Evolutionary conservation across 1,140 invertebrate species (phyloP), one percentile per base, ranked within the genome.

Genomic region (Aphelinus certus): DNA sequence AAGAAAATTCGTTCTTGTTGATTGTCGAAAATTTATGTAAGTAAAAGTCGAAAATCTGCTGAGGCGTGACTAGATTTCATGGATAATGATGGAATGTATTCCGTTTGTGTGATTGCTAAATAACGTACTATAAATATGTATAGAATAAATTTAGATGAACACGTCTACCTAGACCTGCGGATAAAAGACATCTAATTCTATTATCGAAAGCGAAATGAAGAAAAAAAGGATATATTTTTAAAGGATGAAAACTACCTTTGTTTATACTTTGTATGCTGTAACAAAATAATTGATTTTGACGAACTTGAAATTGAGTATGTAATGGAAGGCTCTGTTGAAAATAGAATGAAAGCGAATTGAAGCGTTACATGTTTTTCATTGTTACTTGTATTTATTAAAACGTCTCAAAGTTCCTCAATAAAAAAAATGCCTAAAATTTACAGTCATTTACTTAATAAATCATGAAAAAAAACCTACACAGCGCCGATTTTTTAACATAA

Each of bases 181-280:
- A 57, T 26, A 57, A 65, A 48, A 66, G 7, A n/a, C 57, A 42
- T 57, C 49, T 58, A 61, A 69, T 60, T 66, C 56, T 7, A 0
- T 4, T 42, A 47, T 48, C 53, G 5, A 68, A 45, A 51, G 42
- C 47, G 48, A 68, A 61, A 46, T 9, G 60, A 48, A 53, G 4
- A 66, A 66, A 78, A 84, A 77, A 80, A 80, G 80, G 80, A 83
- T 84, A 84, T 83, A 83, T 84, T 84, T 84, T 84, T 81, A 82
- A 83, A 81, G 61, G 58, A 71, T 53, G 26, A 7, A 70, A 53
- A 55, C 7, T 2, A 61, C 56, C 43, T 57, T 73, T 75, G 7
- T 69, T 75, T 69, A 64, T 75, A 64, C 43, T 69, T 69, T 69
- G 56, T 46, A 57, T 45, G n/a, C 48, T 64, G 9, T 53, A n/a